Percentiles rank a stretch among this genome's conserved stretches.
Evolutionary conservation across 2,888 invertebrate genomes (phyloP).

Genomic region (Dascillus cervinus): DNA sequence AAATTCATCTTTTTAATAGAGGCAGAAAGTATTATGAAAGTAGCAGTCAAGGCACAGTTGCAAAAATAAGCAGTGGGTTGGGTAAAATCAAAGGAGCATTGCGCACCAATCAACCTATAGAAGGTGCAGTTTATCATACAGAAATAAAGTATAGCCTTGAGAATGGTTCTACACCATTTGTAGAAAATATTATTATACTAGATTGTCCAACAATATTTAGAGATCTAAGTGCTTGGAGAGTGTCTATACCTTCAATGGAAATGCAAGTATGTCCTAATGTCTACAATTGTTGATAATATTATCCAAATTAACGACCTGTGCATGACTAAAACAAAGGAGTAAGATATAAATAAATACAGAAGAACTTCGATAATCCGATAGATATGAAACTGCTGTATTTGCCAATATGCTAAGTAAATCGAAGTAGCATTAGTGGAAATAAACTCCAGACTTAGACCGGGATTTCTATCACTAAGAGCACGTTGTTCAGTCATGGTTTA

Average conservation of each 20-base stretch:
- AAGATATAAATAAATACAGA: too few relatives aligned
- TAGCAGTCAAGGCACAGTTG: constrained; percentile 13
- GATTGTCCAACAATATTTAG: constrained; percentile 43
- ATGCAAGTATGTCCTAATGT: too few relatives aligned
- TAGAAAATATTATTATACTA: constrained; percentile 38
- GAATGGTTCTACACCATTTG: constrained; percentile 28
- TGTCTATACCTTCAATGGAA: constrained; percentile 52
- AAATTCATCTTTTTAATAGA: constrained; percentile 17
- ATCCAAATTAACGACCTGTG: too few relatives aligned
- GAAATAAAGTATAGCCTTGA: constrained; percentile 30
- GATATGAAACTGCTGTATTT: too few relatives aligned
- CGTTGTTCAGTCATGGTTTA: too few relatives aligned
- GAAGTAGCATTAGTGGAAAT: too few relatives aligned
- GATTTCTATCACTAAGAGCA: too few relatives aligned
- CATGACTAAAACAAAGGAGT: too few relatives aligned
- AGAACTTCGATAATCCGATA: too few relatives aligned
- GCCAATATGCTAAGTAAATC: too few relatives aligned
- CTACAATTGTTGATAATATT: too few relatives aligned
- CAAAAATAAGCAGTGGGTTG: constrained; percentile 49
- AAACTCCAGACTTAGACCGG: too few relatives aligned
- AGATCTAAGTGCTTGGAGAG: constrained; percentile 60
- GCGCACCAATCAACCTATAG: constrained; percentile 45
- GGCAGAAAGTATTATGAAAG: constrained; percentile 30
- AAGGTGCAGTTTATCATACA: constrained; percentile 37
- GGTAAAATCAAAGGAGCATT: constrained; percentile 57